Evolutionary conservation across 2,797 vertebrate species (phyloP).

Genomic region (Balearica regulorum): DNA sequence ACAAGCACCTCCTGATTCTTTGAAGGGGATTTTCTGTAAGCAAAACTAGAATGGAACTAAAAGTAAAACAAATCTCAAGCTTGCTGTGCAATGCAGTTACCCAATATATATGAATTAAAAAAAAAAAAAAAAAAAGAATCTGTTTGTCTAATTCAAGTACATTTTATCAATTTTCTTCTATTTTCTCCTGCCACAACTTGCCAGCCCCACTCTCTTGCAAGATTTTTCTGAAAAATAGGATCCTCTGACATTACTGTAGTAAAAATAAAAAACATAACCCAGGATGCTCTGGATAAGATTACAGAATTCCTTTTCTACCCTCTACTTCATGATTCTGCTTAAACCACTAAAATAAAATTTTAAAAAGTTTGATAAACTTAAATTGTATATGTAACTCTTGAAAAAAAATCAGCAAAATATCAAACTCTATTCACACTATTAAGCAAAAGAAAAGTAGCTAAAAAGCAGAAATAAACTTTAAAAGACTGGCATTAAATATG

Average conservation of each 20-base stretch:
- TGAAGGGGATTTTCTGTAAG: background rate
- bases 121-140: background rate
- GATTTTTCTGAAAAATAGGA: background rate
- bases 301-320: background rate
- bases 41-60: background rate
- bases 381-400: background rate
- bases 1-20: background rate
- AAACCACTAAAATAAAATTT: background rate
- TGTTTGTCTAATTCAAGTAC: background rate
- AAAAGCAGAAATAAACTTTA: background rate
- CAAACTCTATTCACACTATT: background rate
- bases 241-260: background rate
- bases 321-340: background rate
- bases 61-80: background rate
- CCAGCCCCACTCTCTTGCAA: background rate
- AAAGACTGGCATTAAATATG: background rate
- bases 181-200: background rate
- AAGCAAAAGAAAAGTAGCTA: background rate
- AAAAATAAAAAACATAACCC: background rate
- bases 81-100: background rate
- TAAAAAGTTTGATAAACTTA: fast-evolving
- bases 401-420: background rate
- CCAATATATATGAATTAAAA: background rate
- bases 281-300: background rate
- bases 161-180: background rate